These are phyloP conservation scores for Scaptomyza caliginosa DNA, from an alignment of 2,888 invertebrate genomes.

Conservation along the genomic window DNA sequence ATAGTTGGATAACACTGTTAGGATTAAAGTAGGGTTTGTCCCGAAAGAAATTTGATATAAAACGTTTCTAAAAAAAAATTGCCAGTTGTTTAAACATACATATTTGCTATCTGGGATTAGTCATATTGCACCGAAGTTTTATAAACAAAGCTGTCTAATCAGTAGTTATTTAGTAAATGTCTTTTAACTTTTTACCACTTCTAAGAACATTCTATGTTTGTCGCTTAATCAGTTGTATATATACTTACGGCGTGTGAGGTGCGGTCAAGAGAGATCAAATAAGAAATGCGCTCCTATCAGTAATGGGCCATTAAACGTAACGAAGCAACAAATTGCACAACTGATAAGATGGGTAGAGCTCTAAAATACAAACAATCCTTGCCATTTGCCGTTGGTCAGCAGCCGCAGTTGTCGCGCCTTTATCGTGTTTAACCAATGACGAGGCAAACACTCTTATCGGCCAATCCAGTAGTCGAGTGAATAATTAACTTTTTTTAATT, in stretches of 20 bases:
- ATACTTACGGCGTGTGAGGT: neutral
- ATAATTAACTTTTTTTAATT: neutral
- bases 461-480: neutral
- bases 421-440: neutral
- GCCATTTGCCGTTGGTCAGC: too few species aligned
- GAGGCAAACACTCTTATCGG: neutral
- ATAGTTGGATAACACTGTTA: too few species aligned
- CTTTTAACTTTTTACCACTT: neutral
- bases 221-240: conserved; percentile 3
- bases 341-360: too few species aligned
- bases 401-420: too few species aligned
- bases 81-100: neutral
- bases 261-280: neutral
- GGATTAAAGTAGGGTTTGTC: too few species aligned
- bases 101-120: neutral
- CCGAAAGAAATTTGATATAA: too few species aligned
- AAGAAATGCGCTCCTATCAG: neutral
- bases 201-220: neutral
- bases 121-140: neutral
- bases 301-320: neutral
- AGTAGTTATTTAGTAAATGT: neutral
- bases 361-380: neutral
- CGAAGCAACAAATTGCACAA: conserved; percentile 12
- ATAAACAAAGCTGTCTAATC: neutral
- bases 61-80: too few species aligned